These are phyloP conservation scores for Athene cunicularia DNA, from an alignment of 2,113 vertebrate species.

Conservation along the genomic window DNA sequence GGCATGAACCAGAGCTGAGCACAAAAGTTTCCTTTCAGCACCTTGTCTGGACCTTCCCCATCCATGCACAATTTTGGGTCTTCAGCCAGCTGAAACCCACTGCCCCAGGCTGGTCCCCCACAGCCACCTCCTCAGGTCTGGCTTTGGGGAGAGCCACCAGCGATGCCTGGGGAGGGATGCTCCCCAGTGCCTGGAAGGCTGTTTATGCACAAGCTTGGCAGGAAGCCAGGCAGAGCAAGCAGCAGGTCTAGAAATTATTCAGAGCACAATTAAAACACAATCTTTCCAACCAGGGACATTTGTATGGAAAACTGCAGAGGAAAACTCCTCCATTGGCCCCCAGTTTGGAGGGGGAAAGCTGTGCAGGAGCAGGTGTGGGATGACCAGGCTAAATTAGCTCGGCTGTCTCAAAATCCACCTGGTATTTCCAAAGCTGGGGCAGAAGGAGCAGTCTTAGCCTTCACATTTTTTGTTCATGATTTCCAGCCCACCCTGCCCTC, in stretches of 20 bases:
- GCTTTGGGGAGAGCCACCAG: background rate
- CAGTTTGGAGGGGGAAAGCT: background rate
- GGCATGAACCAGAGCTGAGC: background rate
- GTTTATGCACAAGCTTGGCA: background rate
- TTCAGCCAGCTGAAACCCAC: background rate
- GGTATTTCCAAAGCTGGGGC: background rate
- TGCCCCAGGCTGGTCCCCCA: accelerated
- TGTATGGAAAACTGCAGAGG: background rate
- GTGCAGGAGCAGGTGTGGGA: accelerated
- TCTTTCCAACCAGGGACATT: background rate
- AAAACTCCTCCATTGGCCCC: background rate
- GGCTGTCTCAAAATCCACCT: background rate
- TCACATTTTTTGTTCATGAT: background rate
- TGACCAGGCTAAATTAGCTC: background rate
- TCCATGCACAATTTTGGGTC: background rate
- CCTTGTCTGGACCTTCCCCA: background rate
- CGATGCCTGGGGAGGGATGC: background rate
- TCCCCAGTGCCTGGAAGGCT: background rate
- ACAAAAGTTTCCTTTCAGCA: background rate
- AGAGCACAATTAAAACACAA: background rate
- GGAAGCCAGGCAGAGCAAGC: background rate
- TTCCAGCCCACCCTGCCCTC: background rate
- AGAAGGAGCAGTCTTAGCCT: background rate
- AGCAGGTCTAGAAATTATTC: background rate
- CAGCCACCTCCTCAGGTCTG: background rate